phyloP scores from a whole-genome alignment of 2,888 invertebrate species.

The Drosophila differens region DNA sequence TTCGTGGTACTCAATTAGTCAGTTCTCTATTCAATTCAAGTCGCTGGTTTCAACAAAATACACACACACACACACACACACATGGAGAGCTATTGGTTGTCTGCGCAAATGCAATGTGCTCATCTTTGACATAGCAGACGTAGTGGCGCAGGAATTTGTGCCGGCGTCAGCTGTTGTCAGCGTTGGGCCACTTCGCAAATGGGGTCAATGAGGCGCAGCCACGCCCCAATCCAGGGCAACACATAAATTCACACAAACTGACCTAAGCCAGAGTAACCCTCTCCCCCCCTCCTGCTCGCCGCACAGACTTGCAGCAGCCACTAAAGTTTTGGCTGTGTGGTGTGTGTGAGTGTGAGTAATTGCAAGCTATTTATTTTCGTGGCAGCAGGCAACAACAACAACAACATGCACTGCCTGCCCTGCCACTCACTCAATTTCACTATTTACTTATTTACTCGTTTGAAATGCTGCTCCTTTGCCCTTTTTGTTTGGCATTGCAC shows the following conservation, averaged over 20 bases:
- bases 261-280: slow-evolving; percentile 1
- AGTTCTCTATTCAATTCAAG: background rate
- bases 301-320: background rate
- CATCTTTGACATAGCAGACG: slow-evolving; percentile 32
- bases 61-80: slow-evolving; percentile 10
- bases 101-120: slow-evolving; percentile 22
- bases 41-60: slow-evolving; percentile 22
- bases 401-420: slow-evolving; percentile 5
- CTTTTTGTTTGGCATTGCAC: slow-evolving; percentile 30
- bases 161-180: slow-evolving; percentile 46
- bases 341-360: slow-evolving; percentile 30
- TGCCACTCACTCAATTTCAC: slow-evolving; percentile 8
- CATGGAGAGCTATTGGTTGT: slow-evolving; percentile 2
- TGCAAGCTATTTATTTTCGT: slow-evolving; percentile 49
- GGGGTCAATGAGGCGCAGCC: slow-evolving; percentile 50
- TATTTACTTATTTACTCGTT: slow-evolving; percentile 15
- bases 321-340: background rate
- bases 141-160: slow-evolving; percentile 30
- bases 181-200: slow-evolving; percentile 29
- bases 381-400: slow-evolving; percentile 26
- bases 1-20: slow-evolving; percentile 2
- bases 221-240: slow-evolving; percentile 34
- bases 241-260: slow-evolving; percentile 24
- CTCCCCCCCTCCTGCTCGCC: background rate
- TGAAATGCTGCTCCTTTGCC: slow-evolving; percentile 8